These are phyloP conservation scores for Parus major DNA, from an alignment of 2,113 vertebrate species.

Conservation along the genomic window DNA sequence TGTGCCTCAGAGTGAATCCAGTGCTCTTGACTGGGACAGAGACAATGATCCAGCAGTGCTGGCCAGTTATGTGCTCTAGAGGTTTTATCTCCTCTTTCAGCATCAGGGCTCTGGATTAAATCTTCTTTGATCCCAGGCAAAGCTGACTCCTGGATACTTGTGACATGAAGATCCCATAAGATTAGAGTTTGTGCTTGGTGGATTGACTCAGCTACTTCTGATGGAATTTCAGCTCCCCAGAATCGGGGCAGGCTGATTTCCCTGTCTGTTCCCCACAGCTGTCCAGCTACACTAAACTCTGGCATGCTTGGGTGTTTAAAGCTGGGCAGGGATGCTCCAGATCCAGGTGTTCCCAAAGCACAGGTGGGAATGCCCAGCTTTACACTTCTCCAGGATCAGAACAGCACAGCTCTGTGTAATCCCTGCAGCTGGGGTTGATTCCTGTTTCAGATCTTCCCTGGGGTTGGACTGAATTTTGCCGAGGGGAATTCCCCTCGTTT, in stretches of 20 bases:
- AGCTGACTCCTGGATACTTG: neutral
- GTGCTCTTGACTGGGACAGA: neutral
- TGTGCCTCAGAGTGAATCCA: neutral
- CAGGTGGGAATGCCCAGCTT: neutral
- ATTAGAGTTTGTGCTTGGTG: neutral
- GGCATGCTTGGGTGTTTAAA: rapidly evolving
- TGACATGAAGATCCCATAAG: neutral
- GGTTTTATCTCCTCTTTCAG: neutral
- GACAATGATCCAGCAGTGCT: neutral
- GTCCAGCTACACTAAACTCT: neutral
- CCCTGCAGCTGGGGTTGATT: neutral
- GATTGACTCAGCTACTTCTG: neutral
- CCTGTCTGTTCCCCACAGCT: neutral
- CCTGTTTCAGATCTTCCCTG: neutral
- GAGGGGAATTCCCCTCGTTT: rapidly evolving
- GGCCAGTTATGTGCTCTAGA: rapidly evolving
- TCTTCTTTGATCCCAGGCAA: neutral
- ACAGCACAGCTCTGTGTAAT: neutral
- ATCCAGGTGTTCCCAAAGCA: neutral
- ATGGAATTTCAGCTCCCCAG: neutral
- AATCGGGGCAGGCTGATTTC: neutral
- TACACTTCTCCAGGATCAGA: neutral
- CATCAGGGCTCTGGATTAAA: neutral
- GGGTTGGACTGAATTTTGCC: rapidly evolving
- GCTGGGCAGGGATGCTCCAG: neutral